phyloP scores from a whole-genome alignment of 2,113 vertebrate species.

The Platysternon megacephalum region DNA sequence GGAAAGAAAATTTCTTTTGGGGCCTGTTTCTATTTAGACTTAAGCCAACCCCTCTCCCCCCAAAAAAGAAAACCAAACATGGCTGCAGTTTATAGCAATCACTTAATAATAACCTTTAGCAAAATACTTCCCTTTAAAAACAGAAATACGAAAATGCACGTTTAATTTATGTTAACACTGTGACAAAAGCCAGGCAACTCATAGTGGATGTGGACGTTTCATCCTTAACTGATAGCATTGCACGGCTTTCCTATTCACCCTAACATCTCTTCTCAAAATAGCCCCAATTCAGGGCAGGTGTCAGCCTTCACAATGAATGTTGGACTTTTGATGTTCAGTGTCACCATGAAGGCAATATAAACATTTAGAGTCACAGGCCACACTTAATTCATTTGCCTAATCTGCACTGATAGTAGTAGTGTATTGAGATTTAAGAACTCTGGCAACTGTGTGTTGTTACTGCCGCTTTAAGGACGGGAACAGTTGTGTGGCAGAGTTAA shows the following conservation, averaged over 20 bases:
- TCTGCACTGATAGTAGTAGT: not conserved
- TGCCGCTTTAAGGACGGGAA: not conserved
- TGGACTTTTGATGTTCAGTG: not conserved
- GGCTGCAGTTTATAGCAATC: not conserved
- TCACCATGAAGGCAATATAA: not conserved
- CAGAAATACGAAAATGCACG: not conserved
- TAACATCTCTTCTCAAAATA: not conserved
- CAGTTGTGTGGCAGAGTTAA: not conserved
- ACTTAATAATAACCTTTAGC: too few relatives aligned
- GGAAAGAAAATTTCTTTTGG: not conserved
- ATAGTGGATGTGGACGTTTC: not conserved
- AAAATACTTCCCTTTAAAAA: not conserved
- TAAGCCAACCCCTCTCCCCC: not conserved
- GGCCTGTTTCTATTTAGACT: too few relatives aligned
- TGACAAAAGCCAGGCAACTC: not conserved
- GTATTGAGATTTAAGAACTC: not conserved
- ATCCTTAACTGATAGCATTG: accelerated
- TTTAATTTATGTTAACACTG: not conserved
- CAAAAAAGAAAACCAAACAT: not conserved
- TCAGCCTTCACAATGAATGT: accelerated
- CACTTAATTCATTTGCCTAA: not conserved
- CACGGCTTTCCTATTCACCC: not conserved
- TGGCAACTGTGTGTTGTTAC: not conserved
- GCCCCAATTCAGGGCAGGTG: not conserved
- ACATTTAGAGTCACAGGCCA: not conserved